phyloP scores from a whole-genome alignment of 2,888 invertebrate species.

The Lepidonotus clava region DNA sequence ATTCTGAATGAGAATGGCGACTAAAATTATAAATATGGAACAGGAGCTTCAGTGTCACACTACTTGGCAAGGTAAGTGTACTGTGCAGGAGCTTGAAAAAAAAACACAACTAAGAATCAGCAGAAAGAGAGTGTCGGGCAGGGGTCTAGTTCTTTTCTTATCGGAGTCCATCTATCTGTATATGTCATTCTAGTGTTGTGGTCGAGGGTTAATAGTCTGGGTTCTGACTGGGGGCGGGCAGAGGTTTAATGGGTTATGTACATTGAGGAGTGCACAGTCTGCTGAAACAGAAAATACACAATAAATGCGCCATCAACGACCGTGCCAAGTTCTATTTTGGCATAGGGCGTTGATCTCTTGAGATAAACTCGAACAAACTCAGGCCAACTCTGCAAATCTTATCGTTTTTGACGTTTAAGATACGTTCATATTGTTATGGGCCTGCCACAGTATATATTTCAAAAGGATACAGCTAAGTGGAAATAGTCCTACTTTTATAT shows the following conservation, averaged over 20 bases:
- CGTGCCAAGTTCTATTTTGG: no score
- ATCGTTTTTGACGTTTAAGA: no score
- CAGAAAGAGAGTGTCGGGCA: not conserved
- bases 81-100: conserved; percentile 9
- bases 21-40: not conserved
- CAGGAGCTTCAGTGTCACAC: not conserved
- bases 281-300: conserved; percentile 19
- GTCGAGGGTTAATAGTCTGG: not conserved
- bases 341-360: no score
- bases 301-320: no score
- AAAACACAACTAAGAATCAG: no score
- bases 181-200: conserved; percentile 1
- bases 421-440: no score
- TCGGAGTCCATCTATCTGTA: not conserved
- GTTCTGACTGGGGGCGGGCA: not conserved
- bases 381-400: conserved; percentile 2
- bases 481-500: no score
- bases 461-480: no score
- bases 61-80: conserved; percentile 17
- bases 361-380: no score
- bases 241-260: not conserved
- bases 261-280: not conserved
- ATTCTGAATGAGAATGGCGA: not conserved
- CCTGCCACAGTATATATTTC: no score
- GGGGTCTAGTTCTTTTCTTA: not conserved